Percentiles rank a stretch among this genome's conserved stretches.
phyloP scores from a whole-genome alignment of 2,888 invertebrate species.

The Euclidia mi region DNA sequence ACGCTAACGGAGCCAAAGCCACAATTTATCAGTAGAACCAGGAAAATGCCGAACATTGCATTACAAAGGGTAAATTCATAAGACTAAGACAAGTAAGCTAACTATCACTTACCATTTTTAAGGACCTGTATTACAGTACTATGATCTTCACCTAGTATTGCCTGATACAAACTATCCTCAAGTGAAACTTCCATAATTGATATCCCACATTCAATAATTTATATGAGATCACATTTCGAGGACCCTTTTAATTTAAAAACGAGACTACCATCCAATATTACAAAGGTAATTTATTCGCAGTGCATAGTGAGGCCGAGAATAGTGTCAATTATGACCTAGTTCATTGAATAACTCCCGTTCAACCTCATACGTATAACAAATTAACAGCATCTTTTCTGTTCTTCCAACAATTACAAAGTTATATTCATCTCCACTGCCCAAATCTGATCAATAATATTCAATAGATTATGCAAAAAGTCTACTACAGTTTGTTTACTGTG shows the following conservation, averaged over 20 bases:
- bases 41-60: too few species aligned
- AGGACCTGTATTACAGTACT: slow-evolving; percentile 82
- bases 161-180: slow-evolving; percentile 78
- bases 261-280: background rate
- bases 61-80: too few species aligned
- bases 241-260: background rate
- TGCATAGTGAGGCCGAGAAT: background rate
- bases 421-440: too few species aligned
- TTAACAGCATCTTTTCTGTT: background rate
- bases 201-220: background rate
- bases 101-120: slow-evolving; percentile 78
- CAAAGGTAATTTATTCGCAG: background rate
- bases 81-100: too few species aligned
- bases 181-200: slow-evolving; percentile 60
- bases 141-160: slow-evolving; percentile 74
- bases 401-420: background rate
- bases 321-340: background rate
- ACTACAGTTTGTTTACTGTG: too few species aligned
- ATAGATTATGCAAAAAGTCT: too few species aligned
- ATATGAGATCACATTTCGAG: slow-evolving; percentile 10
- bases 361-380: background rate
- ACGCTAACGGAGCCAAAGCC: too few species aligned
- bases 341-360: background rate
- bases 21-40: too few species aligned
- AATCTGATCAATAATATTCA: too few species aligned